A percentile compares a stretch with the other conserved stretches of the same genome.
Evolutionary conservation across 1,140 invertebrate genomes (phyloP).

Genomic region (Formica exsecta): DNA sequence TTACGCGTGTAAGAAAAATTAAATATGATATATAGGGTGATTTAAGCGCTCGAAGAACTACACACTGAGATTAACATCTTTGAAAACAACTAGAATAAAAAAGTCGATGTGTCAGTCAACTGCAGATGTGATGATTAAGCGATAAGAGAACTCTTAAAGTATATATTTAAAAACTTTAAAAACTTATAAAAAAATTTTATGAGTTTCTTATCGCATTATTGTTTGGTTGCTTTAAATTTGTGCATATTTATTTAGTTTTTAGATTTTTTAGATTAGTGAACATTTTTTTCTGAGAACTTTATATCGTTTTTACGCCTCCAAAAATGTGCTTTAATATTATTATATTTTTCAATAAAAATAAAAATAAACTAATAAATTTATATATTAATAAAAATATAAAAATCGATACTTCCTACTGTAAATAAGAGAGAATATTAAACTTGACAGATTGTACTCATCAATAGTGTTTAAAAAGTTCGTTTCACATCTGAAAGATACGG

Average conservation of each 20-base stretch:
- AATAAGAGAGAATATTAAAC: not conserved
- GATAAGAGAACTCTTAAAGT: constrained; percentile 4
- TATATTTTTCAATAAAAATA: not conserved
- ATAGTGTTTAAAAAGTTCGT: not conserved
- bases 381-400: not conserved
- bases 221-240: not conserved
- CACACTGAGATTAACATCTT: constrained; percentile 6
- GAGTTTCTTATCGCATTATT: not conserved
- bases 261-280: not conserved
- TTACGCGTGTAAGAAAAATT: not conserved
- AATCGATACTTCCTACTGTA: not conserved
- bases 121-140: not conserved
- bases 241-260: not conserved
- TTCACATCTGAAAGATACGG: not conserved
- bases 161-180: not conserved
- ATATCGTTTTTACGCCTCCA: not conserved
- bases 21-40: not conserved
- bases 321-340: not conserved
- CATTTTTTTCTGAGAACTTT: not conserved
- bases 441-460: not conserved
- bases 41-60: not conserved
- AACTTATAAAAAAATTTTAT: not conserved
- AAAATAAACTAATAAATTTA: not conserved
- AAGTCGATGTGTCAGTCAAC: not conserved
- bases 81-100: constrained; percentile 1